Evolutionary conservation across 2,888 invertebrate genomes (phyloP).

Genomic region (Chrysotoxum bicinctum): DNA sequence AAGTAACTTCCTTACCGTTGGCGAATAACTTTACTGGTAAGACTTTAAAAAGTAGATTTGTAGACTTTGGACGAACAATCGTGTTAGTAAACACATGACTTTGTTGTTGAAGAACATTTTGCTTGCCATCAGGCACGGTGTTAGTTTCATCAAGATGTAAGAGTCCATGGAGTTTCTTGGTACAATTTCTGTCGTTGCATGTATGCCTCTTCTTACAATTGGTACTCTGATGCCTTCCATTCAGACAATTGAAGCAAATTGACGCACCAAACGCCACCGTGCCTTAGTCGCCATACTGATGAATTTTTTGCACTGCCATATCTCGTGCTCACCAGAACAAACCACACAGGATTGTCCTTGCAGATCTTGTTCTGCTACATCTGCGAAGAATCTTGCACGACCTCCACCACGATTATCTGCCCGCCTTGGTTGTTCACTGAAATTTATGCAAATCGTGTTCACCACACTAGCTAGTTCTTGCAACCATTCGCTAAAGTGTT

Average conservation of each 20-base stretch:
- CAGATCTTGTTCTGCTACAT: background rate
- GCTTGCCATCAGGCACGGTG: background rate
- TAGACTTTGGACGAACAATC: no score
- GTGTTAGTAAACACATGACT: background rate
- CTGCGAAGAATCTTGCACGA: background rate
- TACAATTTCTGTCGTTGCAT: background rate
- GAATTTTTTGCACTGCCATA: background rate
- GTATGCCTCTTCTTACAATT: background rate
- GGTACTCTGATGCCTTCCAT: background rate
- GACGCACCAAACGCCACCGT: background rate
- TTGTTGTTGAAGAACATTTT: background rate
- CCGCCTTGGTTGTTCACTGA: background rate
- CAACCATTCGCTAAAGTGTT: conserved; percentile 56
- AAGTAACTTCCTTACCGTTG: background rate
- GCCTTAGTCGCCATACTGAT: background rate
- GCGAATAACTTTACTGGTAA: background rate
- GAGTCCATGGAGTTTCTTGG: background rate
- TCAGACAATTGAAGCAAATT: background rate
- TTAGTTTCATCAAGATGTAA: background rate
- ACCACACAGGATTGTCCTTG: background rate
- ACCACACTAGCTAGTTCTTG: conserved; percentile 40
- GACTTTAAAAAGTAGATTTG: background rate
- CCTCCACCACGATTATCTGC: background rate
- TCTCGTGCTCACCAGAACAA: background rate
- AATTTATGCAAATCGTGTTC: conserved; percentile 6